phyloP scores from a whole-genome alignment of 2,113 vertebrate species.

The Litocranius walleri region DNA sequence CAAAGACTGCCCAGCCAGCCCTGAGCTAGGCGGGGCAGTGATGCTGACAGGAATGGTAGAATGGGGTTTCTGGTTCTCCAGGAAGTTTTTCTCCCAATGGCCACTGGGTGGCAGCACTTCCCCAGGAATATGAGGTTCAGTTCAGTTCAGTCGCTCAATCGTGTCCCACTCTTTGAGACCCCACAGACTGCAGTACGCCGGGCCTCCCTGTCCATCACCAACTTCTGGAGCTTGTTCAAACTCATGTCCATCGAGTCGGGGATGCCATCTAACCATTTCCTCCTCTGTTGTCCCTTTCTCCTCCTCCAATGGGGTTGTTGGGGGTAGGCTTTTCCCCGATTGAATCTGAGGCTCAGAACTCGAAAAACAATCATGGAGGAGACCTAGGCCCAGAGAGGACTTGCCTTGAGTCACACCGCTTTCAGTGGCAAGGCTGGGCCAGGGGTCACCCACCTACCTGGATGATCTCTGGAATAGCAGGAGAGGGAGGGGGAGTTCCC shows the following conservation, averaged over 20 bases:
- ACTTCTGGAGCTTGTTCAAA: neutral
- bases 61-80: neutral
- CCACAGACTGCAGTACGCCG: neutral
- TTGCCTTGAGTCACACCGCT: neutral
- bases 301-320: neutral
- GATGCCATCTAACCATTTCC: neutral
- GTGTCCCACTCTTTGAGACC: neutral
- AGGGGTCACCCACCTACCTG: neutral
- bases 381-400: neutral
- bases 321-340: accelerated
- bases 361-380: accelerated
- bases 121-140: neutral
- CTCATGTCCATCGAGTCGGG: neutral
- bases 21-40: neutral
- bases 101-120: constrained; percentile 54
- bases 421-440: neutral
- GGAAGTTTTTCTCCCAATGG: neutral
- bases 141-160: neutral
- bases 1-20: neutral
- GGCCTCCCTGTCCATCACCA: neutral
- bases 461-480: neutral
- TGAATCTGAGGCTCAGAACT: neutral
- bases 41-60: accelerated
- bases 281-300: neutral
- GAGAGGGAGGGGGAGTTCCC: neutral